Percentiles rank a stretch among this genome's conserved stretches.
phyloP scores from a whole-genome alignment of 2,888 invertebrate genomes.

The Hyles lineata region DNA sequence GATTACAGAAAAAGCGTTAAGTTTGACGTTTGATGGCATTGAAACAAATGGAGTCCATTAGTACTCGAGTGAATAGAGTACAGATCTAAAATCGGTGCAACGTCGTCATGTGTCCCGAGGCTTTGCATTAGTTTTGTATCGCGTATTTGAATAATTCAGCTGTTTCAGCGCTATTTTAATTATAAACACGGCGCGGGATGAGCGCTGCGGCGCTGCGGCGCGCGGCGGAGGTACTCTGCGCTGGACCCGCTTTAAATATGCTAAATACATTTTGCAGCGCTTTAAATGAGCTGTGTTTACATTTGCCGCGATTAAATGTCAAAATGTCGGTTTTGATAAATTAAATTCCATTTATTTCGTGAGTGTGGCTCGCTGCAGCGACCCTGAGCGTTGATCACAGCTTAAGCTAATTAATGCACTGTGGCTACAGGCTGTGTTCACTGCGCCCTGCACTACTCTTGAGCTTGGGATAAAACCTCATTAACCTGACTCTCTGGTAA shows the following conservation, averaged over 20 bases:
- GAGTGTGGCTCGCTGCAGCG: background rate
- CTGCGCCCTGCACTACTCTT: background rate
- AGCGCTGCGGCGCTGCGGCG: background rate
- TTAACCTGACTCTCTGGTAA: too few relatives aligned
- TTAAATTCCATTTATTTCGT: background rate
- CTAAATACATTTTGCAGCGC: background rate
- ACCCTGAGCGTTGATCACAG: background rate
- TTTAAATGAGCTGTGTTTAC: background rate
- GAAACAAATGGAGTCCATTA: background rate
- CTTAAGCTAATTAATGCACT: background rate
- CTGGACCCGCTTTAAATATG: background rate
- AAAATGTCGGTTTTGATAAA: background rate
- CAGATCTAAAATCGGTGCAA: background rate
- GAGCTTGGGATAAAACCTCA: too few relatives aligned
- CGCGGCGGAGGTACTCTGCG: background rate
- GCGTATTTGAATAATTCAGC: conserved; percentile 21
- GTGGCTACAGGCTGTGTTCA: background rate
- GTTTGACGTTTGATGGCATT: background rate
- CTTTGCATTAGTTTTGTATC: conserved; percentile 11
- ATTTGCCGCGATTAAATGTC: conserved; percentile 5
- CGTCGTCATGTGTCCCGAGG: background rate
- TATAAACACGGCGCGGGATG: background rate
- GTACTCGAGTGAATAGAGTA: background rate
- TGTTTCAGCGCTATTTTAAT: conserved; percentile 19
- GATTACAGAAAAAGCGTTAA: background rate